Conservation (phyloP, 2,888 invertebrate genomes). For the Papilio demoleus region DNA sequence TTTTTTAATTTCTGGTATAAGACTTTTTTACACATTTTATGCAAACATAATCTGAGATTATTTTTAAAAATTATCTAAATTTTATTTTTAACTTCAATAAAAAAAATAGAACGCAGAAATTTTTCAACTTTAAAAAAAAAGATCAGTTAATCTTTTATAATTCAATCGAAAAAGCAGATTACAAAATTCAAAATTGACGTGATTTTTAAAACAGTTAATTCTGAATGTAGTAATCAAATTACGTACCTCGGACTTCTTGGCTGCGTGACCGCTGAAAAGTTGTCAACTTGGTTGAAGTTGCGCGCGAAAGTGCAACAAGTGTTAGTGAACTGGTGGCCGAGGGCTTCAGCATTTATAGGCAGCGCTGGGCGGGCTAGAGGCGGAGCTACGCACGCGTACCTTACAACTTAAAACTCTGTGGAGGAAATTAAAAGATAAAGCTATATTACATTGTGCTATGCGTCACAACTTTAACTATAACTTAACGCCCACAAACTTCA, state of each 20-base stretch:
- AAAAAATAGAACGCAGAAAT: too few species aligned
- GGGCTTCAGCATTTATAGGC: constrained; percentile 68
- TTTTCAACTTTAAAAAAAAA: too few species aligned
- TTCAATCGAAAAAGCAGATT: too few species aligned
- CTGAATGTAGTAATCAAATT: constrained; percentile 3
- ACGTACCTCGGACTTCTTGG: constrained; percentile 33
- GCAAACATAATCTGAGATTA: too few species aligned
- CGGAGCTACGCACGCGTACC: constrained; percentile 76
- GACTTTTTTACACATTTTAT: too few species aligned
- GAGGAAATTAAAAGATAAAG: constrained; percentile 47
- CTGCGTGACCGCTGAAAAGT: constrained; percentile 41
- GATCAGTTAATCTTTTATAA: too few species aligned
- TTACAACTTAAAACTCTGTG: constrained; percentile 38
- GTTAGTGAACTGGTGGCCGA: constrained; percentile 55
- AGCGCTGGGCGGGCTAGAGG: constrained; percentile 68
- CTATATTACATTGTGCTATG: constrained; percentile 12
- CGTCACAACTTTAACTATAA: constrained; percentile 28
- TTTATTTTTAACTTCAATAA: too few species aligned
- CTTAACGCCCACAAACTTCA: constrained; percentile 28
- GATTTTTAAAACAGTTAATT: too few species aligned
- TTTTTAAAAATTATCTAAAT: too few species aligned
- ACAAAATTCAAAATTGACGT: too few species aligned
- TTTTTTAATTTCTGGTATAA: too few species aligned
- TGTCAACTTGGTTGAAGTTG: constrained; percentile 44
- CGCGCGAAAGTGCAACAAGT: constrained; percentile 71